Percentiles rank a stretch among this genome's conserved stretches.
phyloP scores from a whole-genome alignment of 2,113 vertebrate genomes.

The Reinhardtius hippoglossoides region DNA sequence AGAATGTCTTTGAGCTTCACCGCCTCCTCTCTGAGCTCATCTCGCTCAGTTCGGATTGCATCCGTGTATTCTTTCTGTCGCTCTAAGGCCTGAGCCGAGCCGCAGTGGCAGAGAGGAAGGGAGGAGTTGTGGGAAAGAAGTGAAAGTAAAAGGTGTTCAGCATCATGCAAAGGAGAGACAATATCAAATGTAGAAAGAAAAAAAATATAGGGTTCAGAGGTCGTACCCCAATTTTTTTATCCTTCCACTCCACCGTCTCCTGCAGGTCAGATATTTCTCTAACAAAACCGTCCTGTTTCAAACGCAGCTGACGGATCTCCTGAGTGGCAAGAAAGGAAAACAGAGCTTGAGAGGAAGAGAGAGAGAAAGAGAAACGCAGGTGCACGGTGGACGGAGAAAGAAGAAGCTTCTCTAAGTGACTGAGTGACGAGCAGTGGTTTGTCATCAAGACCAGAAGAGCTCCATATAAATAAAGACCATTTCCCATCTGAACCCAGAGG shows the following conservation, averaged over 20 bases:
- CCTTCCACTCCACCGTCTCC: conserved; percentile 85
- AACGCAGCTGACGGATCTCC: conserved; percentile 94
- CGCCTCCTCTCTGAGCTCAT: conserved; percentile 95
- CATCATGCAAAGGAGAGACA: conserved; percentile 45
- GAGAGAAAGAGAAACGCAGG: conserved; percentile 50
- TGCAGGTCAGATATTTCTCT: conserved; percentile 83
- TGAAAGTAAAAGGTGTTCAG: conserved; percentile 29
- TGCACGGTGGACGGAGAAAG: conserved; percentile 35
- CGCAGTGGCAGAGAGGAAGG: conserved; percentile 30
- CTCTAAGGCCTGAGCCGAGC: conserved; percentile 91
- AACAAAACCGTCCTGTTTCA: conserved; percentile 90
- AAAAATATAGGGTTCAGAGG: conserved; percentile 57
- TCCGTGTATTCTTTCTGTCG: conserved; percentile 98
- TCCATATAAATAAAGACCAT: no score
- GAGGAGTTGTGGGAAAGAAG: conserved; percentile 24
- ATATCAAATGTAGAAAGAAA: not conserved
- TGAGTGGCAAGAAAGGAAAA: conserved; percentile 71
- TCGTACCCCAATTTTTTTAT: conserved; percentile 89
- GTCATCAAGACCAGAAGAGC: not conserved
- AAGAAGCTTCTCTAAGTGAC: not conserved
- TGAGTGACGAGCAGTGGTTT: not conserved
- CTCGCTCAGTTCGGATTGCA: conserved; percentile 92
- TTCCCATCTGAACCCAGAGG: no score
- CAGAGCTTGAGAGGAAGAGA: conserved; percentile 58
- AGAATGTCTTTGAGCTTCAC: conserved; percentile 90